Evolutionary conservation across 2,888 invertebrate genomes (phyloP), one percentile per base, ranked within the genome.

Genomic region (Caenorhabditis wallacei): DNA sequence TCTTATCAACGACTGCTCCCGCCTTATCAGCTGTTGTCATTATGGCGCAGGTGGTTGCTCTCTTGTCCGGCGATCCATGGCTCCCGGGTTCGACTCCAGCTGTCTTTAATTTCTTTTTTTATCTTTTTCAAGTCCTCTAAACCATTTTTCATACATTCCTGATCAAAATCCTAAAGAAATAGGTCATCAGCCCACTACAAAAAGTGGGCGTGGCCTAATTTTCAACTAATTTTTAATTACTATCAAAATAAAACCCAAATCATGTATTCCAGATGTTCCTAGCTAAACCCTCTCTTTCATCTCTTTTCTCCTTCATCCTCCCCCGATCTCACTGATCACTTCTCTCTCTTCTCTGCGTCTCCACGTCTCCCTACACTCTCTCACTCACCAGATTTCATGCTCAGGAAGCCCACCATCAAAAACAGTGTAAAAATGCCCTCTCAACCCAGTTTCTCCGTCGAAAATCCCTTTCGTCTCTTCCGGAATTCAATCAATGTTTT

Each of bases 351-450:
- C 30, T 22, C 24, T 53, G 18, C 20, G 11, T 24, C 35, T 63
- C 63, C 63, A n/a, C 54, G 54, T 63, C 63, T 72, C 72, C 26
- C 26, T 54, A 16, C 54, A 35, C 51, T 26, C 22, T 24, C 72
- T 63, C n/a, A 54, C 18, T 48, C 46, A 4, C 46, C 18, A 30
- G 30, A 26, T n/a, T 72, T 63, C 63, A 72, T 72, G 71, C 35
- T 51, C 30, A 16, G 59, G 40, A 35, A 37, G 46, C 54, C 40
- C 40, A 13, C 16, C 40, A 13, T 10, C 40, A 13, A 48, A 48
- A 40, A 30, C 57, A 51, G 68, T 76, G 76, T 76, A 76, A 76
- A 76, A 76, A 76, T 76, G 69, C 53, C 76, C 76, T 76, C 76
- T 76, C 59, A 76, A 76, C 76, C 53, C 18, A 22, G 37, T 8